Evolutionary conservation across 2,888 invertebrate genomes (phyloP), one percentile per base, ranked within the genome.

Genomic region (Drosophila ezoana): DNA sequence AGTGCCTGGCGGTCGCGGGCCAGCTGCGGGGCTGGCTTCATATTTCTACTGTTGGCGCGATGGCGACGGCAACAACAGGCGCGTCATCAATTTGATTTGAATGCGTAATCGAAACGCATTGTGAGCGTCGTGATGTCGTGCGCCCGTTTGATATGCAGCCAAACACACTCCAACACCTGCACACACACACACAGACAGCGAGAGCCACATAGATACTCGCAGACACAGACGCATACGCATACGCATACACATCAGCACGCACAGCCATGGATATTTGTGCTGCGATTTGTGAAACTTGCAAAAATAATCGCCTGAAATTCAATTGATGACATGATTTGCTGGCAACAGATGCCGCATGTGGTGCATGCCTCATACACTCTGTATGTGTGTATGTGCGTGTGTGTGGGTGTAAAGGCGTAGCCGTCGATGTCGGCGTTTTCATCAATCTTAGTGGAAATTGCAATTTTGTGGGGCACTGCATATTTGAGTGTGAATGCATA

Each of bases 361-460:
- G 47, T 47, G 33, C 64, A 10, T 60, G 58, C 43, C 35, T 44
- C 28, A 40, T 16, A 14, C 18, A 9, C 14, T 18, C 16, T 10
- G 4, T 23, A 5, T 1, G 23, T 48, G 16, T 18, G 14, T 37
- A 18, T 6, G 14, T 10, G 35, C 16, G 38, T 14, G 16, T 16
- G 40, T 16, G 44, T 28, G 40, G 16, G 14, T n/a, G 48, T 16
- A 40, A 18, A 47, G 54, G 58, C 41, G 53, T 52, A 38, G 59
- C 47, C 32, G 51, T 54, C 59, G 43, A 52, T 47, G 74, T 40
- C 72, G 79, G 77, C 86, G 74, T 79, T 85, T 87, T 86, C 85
- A 85, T 88, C 88, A 86, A 83, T 88, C 88, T 85, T 85, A 88
- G 86, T 85, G 85, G 81, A 83, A 85, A 85, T 85, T 86, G 88